Conservation (phyloP, 2,797 vertebrate species). For the Anguilla anguilla region DNA sequence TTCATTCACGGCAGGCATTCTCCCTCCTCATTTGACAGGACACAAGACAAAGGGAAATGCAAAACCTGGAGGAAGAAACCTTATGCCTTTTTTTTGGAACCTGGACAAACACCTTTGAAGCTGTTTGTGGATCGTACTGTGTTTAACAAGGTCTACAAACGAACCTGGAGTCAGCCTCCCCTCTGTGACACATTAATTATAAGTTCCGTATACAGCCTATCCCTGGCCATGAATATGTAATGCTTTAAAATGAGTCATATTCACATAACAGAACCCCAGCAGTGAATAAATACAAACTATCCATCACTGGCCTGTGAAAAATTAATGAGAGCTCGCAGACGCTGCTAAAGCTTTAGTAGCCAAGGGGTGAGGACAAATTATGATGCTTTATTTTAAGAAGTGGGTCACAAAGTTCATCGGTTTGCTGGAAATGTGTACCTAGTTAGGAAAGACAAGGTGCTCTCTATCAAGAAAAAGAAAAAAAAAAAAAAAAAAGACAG, state of each 20-base stretch:
- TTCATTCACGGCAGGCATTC: background rate
- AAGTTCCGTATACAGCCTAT: conserved; percentile 90
- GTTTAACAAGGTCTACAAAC: conserved; percentile 86
- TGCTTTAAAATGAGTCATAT: conserved; percentile 96
- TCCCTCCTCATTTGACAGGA: background rate
- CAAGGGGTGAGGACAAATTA: conserved; percentile 57
- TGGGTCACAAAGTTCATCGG: conserved; percentile 50
- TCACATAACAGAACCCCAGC: conserved; percentile 91
- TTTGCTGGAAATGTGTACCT: conserved; percentile 42
- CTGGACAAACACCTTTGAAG: conserved; percentile 64
- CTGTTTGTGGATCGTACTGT: conserved; percentile 84
- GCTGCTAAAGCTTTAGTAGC: conserved; percentile 61
- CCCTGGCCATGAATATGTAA: conserved; percentile 99
- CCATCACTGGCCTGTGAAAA: conserved; percentile 91
- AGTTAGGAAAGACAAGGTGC: conserved; percentile 21
- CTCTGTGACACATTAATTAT: conserved; percentile 97
- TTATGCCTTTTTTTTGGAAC: conserved; percentile 53
- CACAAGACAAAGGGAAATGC: background rate
- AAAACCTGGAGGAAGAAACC: conserved; percentile 20
- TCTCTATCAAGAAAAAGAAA: conserved; percentile 7
- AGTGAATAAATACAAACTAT: conserved; percentile 98
- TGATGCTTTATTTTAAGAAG: conserved; percentile 57
- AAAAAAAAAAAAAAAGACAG: conserved; percentile 22
- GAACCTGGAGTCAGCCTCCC: conserved; percentile 85
- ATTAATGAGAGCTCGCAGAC: conserved; percentile 88